Conservation (phyloP, 1,140 invertebrate species). For the Drosophila micromelanica region DNA sequence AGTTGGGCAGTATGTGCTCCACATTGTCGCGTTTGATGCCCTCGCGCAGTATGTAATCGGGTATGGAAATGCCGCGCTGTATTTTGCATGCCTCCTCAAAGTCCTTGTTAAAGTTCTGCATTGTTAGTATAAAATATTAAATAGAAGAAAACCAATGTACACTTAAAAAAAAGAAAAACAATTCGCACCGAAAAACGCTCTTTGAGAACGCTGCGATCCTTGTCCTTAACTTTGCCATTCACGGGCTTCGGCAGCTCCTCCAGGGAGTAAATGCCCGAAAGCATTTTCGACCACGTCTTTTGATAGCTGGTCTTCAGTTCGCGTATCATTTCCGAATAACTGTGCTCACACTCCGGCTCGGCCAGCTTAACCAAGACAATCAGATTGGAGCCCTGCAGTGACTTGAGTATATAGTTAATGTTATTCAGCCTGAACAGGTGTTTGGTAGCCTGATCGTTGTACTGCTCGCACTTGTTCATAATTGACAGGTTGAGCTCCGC, state of each 20-base stretch:
- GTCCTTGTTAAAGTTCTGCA: constrained; percentile 96
- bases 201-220: constrained; percentile 95
- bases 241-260: constrained; percentile 88
- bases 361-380: constrained; percentile 91
- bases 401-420: constrained; percentile 96
- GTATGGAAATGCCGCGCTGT: constrained; percentile 96
- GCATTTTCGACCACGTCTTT: constrained; percentile 90
- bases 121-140: neutral
- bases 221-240: constrained; percentile 92
- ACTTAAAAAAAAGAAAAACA: too few species aligned
- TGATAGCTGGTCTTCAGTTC: constrained; percentile 82
- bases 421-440: constrained; percentile 94
- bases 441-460: constrained; percentile 91
- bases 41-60: constrained; percentile 94
- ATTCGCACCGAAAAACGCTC: constrained; percentile 93
- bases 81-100: constrained; percentile 94
- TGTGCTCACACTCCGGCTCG: constrained; percentile 93
- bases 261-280: constrained; percentile 89
- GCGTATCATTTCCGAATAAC: constrained; percentile 90
- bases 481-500: constrained; percentile 93
- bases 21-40: constrained; percentile 93
- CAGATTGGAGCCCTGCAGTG: constrained; percentile 92
- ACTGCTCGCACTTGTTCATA: constrained; percentile 93
- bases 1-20: constrained; percentile 93
- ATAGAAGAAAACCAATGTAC: too few species aligned